Conservation (phyloP, 2,888 invertebrate genomes). For the Cheilosia pagana region DNA sequence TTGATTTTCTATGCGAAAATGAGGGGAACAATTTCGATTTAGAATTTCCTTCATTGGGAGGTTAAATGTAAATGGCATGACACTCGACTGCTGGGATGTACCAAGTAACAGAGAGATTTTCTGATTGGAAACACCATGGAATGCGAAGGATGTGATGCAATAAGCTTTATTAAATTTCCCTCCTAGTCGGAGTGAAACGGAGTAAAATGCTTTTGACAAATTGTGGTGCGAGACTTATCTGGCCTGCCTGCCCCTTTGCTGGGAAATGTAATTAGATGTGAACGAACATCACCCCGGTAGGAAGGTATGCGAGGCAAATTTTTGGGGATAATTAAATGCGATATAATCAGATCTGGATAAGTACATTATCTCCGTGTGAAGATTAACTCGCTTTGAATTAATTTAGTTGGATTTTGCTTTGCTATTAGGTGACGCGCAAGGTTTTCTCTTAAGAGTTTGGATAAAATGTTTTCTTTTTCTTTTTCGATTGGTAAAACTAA, state of each 20-base stretch:
- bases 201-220: conserved; percentile 39
- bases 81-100: conserved; percentile 1
- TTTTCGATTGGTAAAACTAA: no score
- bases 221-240: conserved; percentile 19
- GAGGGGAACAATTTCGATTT: conserved; percentile 23
- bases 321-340: conserved; percentile 50
- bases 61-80: conserved; percentile 21
- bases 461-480: no score
- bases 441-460: neutral
- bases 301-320: neutral
- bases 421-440: neutral
- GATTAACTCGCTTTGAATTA: conserved; percentile 38
- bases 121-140: conserved; percentile 17
- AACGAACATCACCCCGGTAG: conserved; percentile 39
- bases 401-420: conserved; percentile 4
- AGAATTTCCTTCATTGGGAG: neutral
- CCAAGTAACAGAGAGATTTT: conserved; percentile 9
- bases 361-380: conserved; percentile 39
- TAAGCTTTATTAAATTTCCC: conserved; percentile 52
- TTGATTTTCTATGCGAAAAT: conserved; percentile 37
- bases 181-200: neutral
- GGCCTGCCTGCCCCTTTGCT: neutral
- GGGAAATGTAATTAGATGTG: conserved; percentile 46
- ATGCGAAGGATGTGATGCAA: conserved; percentile 34
- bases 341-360: conserved; percentile 51